Conservation (phyloP, 92 coral and sea anemone species). For the Bergia puertoricense region DNA sequence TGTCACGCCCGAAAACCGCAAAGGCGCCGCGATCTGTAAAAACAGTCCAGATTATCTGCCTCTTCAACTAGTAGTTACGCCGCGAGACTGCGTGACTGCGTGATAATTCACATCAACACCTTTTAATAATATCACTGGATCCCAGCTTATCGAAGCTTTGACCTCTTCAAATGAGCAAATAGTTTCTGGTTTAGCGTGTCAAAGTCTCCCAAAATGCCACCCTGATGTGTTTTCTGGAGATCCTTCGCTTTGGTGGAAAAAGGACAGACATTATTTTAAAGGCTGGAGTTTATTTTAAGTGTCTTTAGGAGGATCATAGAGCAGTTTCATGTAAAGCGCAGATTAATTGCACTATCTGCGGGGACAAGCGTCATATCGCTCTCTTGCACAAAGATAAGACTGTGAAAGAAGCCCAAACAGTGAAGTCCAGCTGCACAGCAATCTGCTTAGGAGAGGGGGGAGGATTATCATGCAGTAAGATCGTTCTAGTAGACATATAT, state of each 20-base stretch:
- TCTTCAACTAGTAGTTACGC: conserved; percentile 18
- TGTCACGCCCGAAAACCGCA: not conserved
- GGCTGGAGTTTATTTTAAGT: too few species aligned
- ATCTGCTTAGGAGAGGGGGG: not conserved
- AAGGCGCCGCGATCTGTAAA: conserved; percentile 18
- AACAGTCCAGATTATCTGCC: not conserved
- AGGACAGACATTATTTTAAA: too few species aligned
- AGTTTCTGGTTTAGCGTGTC: conserved; percentile 40
- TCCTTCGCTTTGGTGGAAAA: too few species aligned
- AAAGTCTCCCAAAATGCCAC: conserved; percentile 49
- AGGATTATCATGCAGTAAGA: conserved; percentile 39
- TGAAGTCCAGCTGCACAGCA: not conserved
- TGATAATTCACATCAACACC: conserved; percentile 7
- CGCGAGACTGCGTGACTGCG: conserved; percentile 22
- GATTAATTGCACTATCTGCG: too few species aligned
- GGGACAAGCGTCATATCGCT: too few species aligned
- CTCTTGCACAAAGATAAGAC: too few species aligned
- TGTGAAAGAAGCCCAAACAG: not conserved
- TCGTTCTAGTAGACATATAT: conserved; percentile 17
- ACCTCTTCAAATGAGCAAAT: conserved; percentile 40
- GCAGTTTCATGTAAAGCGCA: too few species aligned
- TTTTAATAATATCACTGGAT: conserved; percentile 13
- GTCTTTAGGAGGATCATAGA: too few species aligned
- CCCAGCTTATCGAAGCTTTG: conserved; percentile 34
- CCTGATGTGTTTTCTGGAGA: not conserved